Conservation (phyloP, 2,888 invertebrate genomes). For the Caradrina clavipalpis region DNA sequence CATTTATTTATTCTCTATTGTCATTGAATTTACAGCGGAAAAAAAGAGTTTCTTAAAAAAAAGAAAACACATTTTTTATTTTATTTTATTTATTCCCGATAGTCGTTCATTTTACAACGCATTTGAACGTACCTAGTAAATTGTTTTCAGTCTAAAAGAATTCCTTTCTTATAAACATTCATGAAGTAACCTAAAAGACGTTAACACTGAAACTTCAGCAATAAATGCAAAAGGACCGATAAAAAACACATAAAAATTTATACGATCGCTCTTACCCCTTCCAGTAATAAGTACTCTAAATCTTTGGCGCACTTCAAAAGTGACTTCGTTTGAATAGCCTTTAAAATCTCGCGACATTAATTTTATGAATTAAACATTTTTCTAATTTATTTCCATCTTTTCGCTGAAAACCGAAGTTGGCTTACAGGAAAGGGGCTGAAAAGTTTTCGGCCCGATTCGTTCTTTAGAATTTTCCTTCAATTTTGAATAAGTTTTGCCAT, state of each 20-base stretch:
- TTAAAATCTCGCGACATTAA: slow-evolving; percentile 67
- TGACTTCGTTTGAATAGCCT: slow-evolving; percentile 68
- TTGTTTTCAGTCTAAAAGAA: not conserved
- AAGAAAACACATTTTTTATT: too few relatives aligned
- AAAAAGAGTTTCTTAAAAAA: too few relatives aligned
- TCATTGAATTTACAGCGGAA: too few relatives aligned
- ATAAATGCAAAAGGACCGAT: slow-evolving; percentile 5
- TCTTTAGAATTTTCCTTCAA: slow-evolving; percentile 48
- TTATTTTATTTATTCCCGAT: not conserved
- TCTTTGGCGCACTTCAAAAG: slow-evolving; percentile 61
- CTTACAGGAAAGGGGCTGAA: slow-evolving; percentile 23
- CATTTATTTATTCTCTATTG: too few relatives aligned
- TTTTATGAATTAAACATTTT: slow-evolving; percentile 76
- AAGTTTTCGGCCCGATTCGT: slow-evolving; percentile 51
- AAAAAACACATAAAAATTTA: slow-evolving; percentile 21
- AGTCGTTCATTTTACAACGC: not conserved
- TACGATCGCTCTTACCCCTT: slow-evolving; percentile 38
- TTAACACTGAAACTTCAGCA: not conserved
- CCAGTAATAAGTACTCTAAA: slow-evolving; percentile 40
- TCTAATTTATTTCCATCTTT: slow-evolving; percentile 64
- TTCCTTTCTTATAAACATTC: not conserved
- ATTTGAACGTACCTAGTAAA: not conserved
- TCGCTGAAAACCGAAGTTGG: slow-evolving; percentile 22
- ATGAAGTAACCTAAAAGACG: not conserved
- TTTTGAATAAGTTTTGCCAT: slow-evolving; percentile 53